Conservation (phyloP, 1,140 invertebrate species). For the Holcopasites calliopsidis region DNA sequence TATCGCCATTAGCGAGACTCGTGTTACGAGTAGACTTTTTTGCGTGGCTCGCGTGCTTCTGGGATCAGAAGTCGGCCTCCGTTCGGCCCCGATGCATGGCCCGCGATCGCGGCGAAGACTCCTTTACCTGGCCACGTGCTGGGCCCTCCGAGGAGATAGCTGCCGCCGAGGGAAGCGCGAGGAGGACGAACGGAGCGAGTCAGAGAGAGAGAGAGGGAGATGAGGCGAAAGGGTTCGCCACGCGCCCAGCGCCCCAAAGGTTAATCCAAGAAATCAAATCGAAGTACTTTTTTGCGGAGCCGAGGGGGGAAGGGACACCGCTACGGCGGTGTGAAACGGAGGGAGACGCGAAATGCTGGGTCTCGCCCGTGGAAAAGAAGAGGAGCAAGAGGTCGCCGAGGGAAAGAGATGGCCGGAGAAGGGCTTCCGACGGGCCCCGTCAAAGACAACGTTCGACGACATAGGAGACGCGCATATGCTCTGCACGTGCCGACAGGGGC, state of each 20-base stretch:
- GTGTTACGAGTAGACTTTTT: constrained; percentile 36
- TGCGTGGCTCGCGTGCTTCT: constrained; percentile 36
- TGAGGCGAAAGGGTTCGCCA: constrained; percentile 71
- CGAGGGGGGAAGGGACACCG: no score
- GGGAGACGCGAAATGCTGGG: constrained; percentile 17
- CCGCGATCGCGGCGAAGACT: background rate
- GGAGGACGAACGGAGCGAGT: constrained; percentile 11
- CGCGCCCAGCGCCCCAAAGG: constrained; percentile 67
- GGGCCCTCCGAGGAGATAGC: constrained; percentile 25
- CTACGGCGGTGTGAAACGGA: background rate
- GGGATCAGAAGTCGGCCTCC: constrained; percentile 20
- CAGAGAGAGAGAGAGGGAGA: constrained; percentile 15
- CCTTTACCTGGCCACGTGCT: constrained; percentile 74
- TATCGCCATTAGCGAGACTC: constrained; percentile 36
- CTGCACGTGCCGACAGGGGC: constrained; percentile 72
- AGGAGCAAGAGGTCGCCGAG: background rate
- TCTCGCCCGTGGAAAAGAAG: constrained; percentile 53
- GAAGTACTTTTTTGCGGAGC: constrained; percentile 74
- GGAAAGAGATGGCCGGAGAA: constrained; percentile 36
- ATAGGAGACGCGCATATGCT: constrained; percentile 69
- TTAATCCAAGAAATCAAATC: constrained; percentile 77
- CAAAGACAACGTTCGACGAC: constrained; percentile 78
- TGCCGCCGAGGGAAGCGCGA: background rate
- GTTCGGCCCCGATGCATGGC: background rate
- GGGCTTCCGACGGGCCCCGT: constrained; percentile 75